Conservation (phyloP, 2,888 invertebrate species). For the Nomada goodeniana region DNA sequence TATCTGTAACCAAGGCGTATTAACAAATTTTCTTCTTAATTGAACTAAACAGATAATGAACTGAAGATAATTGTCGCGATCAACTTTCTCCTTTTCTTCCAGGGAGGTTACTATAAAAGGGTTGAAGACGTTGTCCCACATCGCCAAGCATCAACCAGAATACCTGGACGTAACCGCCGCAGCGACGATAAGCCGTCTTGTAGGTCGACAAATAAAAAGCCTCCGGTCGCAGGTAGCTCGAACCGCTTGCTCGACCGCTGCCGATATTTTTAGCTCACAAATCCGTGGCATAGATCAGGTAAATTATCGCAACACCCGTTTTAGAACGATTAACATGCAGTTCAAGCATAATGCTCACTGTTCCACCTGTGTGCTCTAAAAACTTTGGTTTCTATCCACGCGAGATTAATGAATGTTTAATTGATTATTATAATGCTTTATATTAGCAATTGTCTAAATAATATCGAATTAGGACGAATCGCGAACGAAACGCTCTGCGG, state of each 20-base stretch:
- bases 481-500: too few species aligned
- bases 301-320: constrained; percentile 32
- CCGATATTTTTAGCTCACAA: constrained; percentile 90
- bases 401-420: too few species aligned
- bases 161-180: constrained; percentile 88
- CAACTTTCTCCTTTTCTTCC: constrained; percentile 41
- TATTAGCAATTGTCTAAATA: too few species aligned
- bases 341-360: not conserved
- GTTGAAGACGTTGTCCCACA: constrained; percentile 88
- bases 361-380: too few species aligned
- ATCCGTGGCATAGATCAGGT: constrained; percentile 81
- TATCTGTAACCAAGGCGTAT: too few species aligned
- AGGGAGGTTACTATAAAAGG: constrained; percentile 92
- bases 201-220: constrained; percentile 93
- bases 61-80: not conserved
- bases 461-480: too few species aligned
- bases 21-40: too few species aligned
- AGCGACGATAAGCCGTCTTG: constrained; percentile 88
- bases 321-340: not conserved
- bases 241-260: constrained; percentile 93
- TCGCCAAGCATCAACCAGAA: constrained; percentile 89
- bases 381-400: too few species aligned
- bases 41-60: not conserved
- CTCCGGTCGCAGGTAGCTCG: constrained; percentile 97
- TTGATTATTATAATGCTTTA: too few species aligned